A percentile compares a stretch with the other conserved stretches of the same genome.
phyloP scores from a whole-genome alignment of 2,113 vertebrate species.

The Cervus canadensis region DNA sequence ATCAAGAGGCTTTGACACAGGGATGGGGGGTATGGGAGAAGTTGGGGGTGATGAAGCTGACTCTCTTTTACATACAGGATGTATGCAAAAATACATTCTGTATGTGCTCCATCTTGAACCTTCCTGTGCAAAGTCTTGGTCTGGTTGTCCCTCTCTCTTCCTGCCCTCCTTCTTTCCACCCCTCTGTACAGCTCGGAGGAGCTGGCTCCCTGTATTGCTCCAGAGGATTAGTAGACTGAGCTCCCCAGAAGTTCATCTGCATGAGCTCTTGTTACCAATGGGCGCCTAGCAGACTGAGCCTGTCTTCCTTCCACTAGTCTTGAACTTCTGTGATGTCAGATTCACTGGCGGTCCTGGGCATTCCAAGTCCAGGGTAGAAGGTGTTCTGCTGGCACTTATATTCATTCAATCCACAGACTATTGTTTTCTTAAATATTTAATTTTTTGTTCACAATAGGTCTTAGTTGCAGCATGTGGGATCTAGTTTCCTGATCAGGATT shows the following conservation, averaged over 20 bases:
- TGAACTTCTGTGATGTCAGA: not conserved
- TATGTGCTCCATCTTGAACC: not conserved
- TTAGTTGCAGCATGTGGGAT: not conserved
- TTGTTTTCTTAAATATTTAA: not conserved
- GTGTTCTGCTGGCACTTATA: not conserved
- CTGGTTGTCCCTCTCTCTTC: not conserved
- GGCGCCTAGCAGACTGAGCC: accelerated
- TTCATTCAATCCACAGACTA: not conserved
- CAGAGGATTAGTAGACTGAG: not conserved
- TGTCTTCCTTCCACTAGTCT: not conserved
- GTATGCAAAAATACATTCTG: not conserved
- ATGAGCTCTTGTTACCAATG: accelerated
- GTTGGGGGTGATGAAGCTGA: not conserved
- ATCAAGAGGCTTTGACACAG: not conserved
- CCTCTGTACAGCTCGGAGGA: not conserved
- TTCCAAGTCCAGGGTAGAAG: not conserved
- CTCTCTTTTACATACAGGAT: not conserved
- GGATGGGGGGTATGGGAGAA: not conserved
- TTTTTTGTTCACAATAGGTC: not conserved
- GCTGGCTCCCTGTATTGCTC: no score
- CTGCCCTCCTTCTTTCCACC: not conserved
- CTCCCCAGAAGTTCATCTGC: not conserved
- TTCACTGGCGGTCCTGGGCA: not conserved
- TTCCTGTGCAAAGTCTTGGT: not conserved
- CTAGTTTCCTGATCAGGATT: not conserved